phyloP scores from a whole-genome alignment of 2,888 invertebrate species.

The Nomada hirtipes region DNA sequence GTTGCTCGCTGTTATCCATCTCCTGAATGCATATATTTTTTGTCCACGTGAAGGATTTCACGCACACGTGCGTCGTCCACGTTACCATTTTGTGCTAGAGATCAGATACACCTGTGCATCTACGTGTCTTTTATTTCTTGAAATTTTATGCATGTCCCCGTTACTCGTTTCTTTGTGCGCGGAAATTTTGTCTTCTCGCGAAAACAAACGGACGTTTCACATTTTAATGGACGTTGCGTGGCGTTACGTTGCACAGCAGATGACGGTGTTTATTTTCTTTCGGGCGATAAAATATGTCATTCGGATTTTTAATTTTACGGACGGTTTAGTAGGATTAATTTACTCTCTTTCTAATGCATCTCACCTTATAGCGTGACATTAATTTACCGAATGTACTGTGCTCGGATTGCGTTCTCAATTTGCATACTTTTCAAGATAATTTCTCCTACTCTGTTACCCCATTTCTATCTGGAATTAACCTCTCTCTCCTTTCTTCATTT shows the following conservation, averaged over 20 bases:
- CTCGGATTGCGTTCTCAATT: too few relatives aligned
- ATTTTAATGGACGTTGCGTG: slow-evolving; percentile 1
- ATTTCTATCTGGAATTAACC: too few relatives aligned
- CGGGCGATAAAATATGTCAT: background rate
- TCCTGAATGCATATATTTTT: background rate
- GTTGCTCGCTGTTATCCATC: slow-evolving; percentile 15
- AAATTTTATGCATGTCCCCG: slow-evolving; percentile 30
- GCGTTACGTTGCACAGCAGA: background rate
- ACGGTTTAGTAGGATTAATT: background rate
- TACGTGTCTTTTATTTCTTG: slow-evolving; percentile 36
- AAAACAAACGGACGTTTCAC: slow-evolving; percentile 20
- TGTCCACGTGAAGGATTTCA: slow-evolving; percentile 12
- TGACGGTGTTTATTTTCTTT: slow-evolving; percentile 12
- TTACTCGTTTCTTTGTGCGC: slow-evolving; percentile 31
- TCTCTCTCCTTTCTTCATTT: too few relatives aligned
- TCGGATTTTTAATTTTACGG: slow-evolving; percentile 11
- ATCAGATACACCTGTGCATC: slow-evolving; percentile 54
- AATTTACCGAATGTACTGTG: too few relatives aligned
- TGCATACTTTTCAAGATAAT: background rate
- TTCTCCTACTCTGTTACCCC: too few relatives aligned
- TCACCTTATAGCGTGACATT: too few relatives aligned
- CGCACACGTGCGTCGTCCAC: slow-evolving; percentile 16
- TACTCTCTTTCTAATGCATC: background rate
- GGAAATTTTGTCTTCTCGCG: slow-evolving; percentile 4
- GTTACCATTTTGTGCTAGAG: slow-evolving; percentile 19